Conservation (phyloP, 2,113 vertebrate species). For the Podarcis raffonei region DNA sequence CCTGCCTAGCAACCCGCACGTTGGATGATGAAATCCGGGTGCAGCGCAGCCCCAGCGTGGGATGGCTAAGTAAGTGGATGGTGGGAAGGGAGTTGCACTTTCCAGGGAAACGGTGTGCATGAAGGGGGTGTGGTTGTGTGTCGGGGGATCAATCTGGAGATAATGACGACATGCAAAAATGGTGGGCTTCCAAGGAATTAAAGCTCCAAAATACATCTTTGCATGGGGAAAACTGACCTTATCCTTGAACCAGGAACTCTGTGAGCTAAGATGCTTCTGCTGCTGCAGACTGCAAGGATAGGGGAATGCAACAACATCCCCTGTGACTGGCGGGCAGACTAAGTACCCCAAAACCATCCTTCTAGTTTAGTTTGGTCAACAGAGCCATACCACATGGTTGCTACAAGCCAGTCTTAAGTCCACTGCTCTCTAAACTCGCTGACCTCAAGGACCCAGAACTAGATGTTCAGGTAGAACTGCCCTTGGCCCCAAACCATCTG, state of each 20-base stretch:
- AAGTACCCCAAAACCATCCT: neutral
- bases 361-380: neutral
- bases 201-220: neutral
- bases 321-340: neutral
- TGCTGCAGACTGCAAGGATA: neutral
- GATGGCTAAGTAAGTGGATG: constrained; percentile 96
- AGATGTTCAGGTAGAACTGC: neutral
- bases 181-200: accelerated
- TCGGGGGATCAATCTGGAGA: neutral
- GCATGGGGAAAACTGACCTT: too few relatives aligned
- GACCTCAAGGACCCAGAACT: neutral
- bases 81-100: neutral
- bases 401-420: neutral
- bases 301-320: neutral
- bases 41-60: constrained; percentile 89
- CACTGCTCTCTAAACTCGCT: neutral
- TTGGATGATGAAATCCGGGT: constrained; percentile 85
- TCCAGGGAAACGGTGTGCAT: neutral
- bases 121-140: neutral
- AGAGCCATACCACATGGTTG: neutral
- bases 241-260: neutral
- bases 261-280: neutral
- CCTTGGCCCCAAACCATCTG: neutral
- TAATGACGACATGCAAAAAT: neutral
- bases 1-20: constrained; percentile 89